A percentile compares a stretch with the other conserved stretches of the same genome.
These are phyloP conservation scores for Heliconius hermathena DNA, from an alignment of 1,140 invertebrate genomes.

Conservation along the genomic window DNA sequence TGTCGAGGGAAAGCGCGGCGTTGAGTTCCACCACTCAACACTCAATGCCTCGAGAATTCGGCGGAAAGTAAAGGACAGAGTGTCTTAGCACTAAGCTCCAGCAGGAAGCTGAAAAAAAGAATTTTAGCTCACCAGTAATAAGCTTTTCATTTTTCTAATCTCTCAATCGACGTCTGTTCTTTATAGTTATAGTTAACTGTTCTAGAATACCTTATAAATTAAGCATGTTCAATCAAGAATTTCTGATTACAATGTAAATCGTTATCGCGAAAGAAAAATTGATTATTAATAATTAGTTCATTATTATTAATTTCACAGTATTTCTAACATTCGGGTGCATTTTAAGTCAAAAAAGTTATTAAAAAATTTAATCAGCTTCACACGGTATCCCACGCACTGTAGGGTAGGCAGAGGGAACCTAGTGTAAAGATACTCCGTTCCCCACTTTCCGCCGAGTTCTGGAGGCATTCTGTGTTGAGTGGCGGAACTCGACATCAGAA, in stretches of 20 bases:
- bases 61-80: neutral
- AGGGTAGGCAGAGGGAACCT: too few relatives aligned
- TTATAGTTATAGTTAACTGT: neutral
- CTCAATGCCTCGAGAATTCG: neutral
- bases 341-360: too few relatives aligned
- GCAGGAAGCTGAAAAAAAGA: too few relatives aligned
- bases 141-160: neutral
- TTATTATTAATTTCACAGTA: neutral
- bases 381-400: too few relatives aligned
- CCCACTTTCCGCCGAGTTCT: too few relatives aligned
- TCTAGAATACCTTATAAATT: neutral
- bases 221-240: neutral
- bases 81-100: too few relatives aligned
- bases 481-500: too few relatives aligned
- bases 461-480: too few relatives aligned
- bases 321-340: neutral
- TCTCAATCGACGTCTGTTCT: neutral
- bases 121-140: neutral
- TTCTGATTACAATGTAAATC: neutral
- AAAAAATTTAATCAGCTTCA: too few relatives aligned
- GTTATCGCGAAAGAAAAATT: neutral
- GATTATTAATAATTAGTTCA: neutral
- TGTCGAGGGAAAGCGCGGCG: too few relatives aligned
- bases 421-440: too few relatives aligned
- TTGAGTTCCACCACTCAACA: too few relatives aligned